Conservation (phyloP, 2,888 invertebrate genomes). For the Pandemis cinnamomeana region DNA sequence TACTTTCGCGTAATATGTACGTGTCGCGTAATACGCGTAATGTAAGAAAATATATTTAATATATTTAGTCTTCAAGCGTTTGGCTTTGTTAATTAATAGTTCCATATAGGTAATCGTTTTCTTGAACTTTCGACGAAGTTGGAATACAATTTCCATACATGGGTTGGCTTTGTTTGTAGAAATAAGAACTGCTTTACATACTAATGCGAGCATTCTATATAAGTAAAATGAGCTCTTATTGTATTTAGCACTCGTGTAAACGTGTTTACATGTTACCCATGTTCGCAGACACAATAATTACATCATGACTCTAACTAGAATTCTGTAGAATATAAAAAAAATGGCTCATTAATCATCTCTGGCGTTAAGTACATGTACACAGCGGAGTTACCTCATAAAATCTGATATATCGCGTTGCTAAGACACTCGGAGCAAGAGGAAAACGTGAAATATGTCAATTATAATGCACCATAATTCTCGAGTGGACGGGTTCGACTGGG, state of each 20-base stretch:
- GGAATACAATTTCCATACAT: slow-evolving; percentile 17
- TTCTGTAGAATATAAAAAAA: slow-evolving; percentile 25
- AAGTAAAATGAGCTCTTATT: slow-evolving; percentile 27
- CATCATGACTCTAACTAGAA: slow-evolving; percentile 19
- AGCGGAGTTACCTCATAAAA: slow-evolving; percentile 36
- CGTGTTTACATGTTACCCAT: slow-evolving; percentile 8
- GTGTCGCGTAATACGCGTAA: no score
- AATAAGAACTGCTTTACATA: slow-evolving; percentile 27
- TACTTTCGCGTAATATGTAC: no score
- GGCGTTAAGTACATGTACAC: slow-evolving; percentile 24
- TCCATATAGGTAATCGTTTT: not conserved
- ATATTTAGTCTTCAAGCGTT: not conserved
- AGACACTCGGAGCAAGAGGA: slow-evolving; percentile 30
- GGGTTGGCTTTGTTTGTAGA: slow-evolving; percentile 6
- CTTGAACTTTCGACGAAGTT: slow-evolving; percentile 14
- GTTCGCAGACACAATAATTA: slow-evolving; percentile 16
- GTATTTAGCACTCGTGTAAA: slow-evolving; percentile 28
- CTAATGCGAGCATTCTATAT: slow-evolving; percentile 26
- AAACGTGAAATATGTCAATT: slow-evolving; percentile 39
- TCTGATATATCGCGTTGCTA: slow-evolving; percentile 31
- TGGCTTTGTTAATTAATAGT: slow-evolving; percentile 2
- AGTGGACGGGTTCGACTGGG: slow-evolving; percentile 21
- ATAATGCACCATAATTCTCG: slow-evolving; percentile 36
- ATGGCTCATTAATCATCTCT: slow-evolving; percentile 27
- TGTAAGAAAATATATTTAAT: no score